Conservation (phyloP, 2,113 vertebrate species). For the Phylloscopus whistleri region DNA sequence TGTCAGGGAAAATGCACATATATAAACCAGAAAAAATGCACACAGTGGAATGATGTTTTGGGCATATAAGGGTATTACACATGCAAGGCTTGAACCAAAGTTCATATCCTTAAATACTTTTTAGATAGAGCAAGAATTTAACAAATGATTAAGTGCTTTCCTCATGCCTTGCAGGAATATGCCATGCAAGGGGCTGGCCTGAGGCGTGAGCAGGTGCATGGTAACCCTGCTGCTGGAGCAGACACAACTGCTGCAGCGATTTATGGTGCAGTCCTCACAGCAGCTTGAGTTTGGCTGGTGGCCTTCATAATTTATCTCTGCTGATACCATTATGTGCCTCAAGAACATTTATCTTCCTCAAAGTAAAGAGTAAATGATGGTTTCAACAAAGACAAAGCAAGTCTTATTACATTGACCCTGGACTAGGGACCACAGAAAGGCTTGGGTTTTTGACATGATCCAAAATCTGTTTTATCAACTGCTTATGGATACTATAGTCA, state of each 20-base stretch:
- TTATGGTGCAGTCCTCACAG: background rate
- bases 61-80: background rate
- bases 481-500: slow-evolving; percentile 11
- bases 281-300: background rate
- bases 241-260: background rate
- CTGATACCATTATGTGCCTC: slow-evolving; percentile 12
- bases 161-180: background rate
- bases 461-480: slow-evolving; percentile 55
- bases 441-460: background rate
- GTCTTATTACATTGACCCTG: background rate
- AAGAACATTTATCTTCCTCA: slow-evolving; percentile 44
- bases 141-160: background rate
- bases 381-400: slow-evolving; percentile 46
- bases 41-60: accelerated
- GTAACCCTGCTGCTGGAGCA: background rate
- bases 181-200: background rate
- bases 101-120: background rate
- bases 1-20: background rate
- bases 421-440: background rate
- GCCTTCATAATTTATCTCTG: slow-evolving; percentile 47
- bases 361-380: slow-evolving; percentile 23
- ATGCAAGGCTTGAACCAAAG: background rate
- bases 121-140: background rate
- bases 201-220: slow-evolving; percentile 7
- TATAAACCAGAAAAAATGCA: background rate